Percentiles rank a stretch among this genome's conserved stretches.
These are phyloP conservation scores for Lypha dubia DNA, from an alignment of 2,888 invertebrate species.

Conservation along the genomic window DNA sequence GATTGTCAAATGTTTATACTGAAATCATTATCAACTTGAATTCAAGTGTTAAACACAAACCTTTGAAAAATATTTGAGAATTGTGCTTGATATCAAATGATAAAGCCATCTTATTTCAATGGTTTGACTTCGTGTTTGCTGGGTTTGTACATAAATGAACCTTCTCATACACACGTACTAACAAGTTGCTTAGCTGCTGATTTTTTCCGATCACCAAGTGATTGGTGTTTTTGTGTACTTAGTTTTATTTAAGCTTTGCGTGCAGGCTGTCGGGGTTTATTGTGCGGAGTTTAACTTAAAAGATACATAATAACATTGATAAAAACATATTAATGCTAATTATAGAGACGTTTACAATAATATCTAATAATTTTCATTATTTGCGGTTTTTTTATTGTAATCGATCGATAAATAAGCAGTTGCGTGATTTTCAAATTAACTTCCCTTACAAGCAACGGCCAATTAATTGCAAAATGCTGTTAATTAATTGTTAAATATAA, in stretches of 20 bases:
- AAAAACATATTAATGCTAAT: neutral
- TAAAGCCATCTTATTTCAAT: too few relatives aligned
- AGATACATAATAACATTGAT: conserved; percentile 11
- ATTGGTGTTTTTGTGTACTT: conserved; percentile 41
- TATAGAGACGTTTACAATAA: conserved; percentile 13
- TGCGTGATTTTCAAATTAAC: conserved; percentile 55
- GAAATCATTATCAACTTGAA: too few relatives aligned
- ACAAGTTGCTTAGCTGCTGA: conserved; percentile 50
- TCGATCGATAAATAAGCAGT: conserved; percentile 53
- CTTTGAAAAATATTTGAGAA: too few relatives aligned
- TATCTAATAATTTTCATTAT: conserved; percentile 18
- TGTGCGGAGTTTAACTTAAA: conserved; percentile 52
- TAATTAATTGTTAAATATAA: conserved; percentile 27
- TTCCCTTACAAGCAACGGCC: neutral
- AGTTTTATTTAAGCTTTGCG: conserved; percentile 66
- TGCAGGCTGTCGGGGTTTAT: conserved; percentile 64
- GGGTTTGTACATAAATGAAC: neutral
- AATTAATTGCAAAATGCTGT: conserved; percentile 23
- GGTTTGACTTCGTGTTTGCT: too few relatives aligned
- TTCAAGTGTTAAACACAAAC: too few relatives aligned
- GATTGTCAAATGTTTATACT: too few relatives aligned
- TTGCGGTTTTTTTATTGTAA: conserved; percentile 33
- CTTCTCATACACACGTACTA: neutral
- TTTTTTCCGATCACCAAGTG: conserved; percentile 42
- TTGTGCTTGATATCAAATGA: too few relatives aligned